Evolutionary conservation across 37 sponge, comb jelly and placozoan genomes (phyloP), one percentile per base, ranked within the genome.

Genomic region (Halichondria panicea): DNA sequence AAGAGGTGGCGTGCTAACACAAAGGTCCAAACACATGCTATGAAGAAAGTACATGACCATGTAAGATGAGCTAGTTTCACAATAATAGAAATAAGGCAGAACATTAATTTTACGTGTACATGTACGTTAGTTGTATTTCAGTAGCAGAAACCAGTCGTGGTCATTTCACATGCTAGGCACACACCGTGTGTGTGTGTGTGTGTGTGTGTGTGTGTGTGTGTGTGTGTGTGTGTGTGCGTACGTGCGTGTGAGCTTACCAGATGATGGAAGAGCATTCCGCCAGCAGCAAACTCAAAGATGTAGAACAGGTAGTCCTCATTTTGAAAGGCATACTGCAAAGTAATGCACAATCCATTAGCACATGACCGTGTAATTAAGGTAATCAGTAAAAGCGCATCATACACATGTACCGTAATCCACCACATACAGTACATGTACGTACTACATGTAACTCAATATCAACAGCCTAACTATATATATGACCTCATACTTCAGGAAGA

Each of bases 231-330:
- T 33, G 63, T 63, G 63, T 63, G 36, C 32, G 36, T 63, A n/a
- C n/a, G n/a, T n/a, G n/a, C n/a, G n/a, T n/a, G n/a, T n/a, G n/a
- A n/a, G 15, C 89, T 88, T 50, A 93, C 93, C 83, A 93, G 64
- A 42, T 93, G 93, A 70, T 83, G 77, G 69, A 79, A 67, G n/a
- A 93, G 75, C 65, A 84, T 78, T 60, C 93, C 93, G 54, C 93
- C 93, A 31, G 86, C 78, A 28, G 90, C 79, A 81, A 81, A 93
- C 19, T 80, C 72, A 46, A 93, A 88, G 24, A 85, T 83, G 46
- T 88, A 93, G 46, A 85, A 84, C 9, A 93, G 68, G 43, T 67
- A 71, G 39, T 84, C 36, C 4, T 84, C 82, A 33, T 80, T 77
- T 57, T 93, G 93, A 43, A 93, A 88, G 19, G 89, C 36, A 45